Conservation (phyloP, 2,888 invertebrate genomes). For the Mesopsocus fuscifrons region DNA sequence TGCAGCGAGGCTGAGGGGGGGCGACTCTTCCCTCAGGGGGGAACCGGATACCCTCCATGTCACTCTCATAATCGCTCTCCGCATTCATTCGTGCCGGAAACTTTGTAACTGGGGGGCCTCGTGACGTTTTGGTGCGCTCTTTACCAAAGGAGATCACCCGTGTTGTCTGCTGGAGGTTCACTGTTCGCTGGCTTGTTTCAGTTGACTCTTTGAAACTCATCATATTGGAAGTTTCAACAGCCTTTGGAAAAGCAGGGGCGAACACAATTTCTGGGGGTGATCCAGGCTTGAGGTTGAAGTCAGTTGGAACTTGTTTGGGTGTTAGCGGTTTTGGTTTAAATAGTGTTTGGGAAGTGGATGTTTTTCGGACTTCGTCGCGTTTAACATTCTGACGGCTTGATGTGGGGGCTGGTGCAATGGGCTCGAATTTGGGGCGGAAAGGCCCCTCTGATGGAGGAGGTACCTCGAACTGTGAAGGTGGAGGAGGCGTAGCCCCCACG, state of each 20-base stretch:
- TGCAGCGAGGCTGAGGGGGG: not conserved
- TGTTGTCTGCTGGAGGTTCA: conserved; percentile 48
- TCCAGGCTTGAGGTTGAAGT: conserved; percentile 32
- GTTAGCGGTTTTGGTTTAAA: conserved; percentile 33
- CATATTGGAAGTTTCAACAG: conserved; percentile 45
- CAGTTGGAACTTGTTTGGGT: conserved; percentile 22
- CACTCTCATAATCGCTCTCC: conserved; percentile 52
- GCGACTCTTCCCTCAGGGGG: conserved; percentile 18
- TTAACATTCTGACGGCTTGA: conserved; percentile 18
- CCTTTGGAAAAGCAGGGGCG: conserved; percentile 35
- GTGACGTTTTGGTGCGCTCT: conserved; percentile 20
- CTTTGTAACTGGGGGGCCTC: conserved; percentile 26
- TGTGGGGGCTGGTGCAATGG: conserved; percentile 23
- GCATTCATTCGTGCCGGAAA: conserved; percentile 42
- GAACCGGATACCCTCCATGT: conserved; percentile 38
- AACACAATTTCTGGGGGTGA: conserved; percentile 37
- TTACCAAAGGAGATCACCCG: conserved; percentile 45
- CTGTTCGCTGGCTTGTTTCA: conserved; percentile 39
- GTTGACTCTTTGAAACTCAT: conserved; percentile 50
- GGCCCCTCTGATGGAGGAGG: conserved; percentile 27
- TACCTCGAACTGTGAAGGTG: conserved; percentile 36
- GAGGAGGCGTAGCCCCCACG: conserved; percentile 31
- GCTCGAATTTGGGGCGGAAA: conserved; percentile 35
- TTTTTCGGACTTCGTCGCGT: conserved; percentile 25
- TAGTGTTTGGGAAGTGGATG: conserved; percentile 25